These are phyloP conservation scores for Patella pellucida DNA, from an alignment of 2,888 invertebrate species.

Conservation along the genomic window DNA sequence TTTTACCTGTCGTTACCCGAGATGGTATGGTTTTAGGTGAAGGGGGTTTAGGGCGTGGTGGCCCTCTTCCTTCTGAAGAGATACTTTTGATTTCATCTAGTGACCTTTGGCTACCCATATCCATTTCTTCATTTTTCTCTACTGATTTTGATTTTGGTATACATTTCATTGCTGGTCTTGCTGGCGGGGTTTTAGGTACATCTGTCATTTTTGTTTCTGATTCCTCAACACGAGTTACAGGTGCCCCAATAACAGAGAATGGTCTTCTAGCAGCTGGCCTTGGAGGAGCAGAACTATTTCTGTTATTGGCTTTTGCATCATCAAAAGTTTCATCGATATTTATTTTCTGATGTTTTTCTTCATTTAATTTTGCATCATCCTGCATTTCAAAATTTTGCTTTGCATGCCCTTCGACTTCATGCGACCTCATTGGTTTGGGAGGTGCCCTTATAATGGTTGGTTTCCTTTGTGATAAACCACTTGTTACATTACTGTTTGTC, in stretches of 20 bases:
- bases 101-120: not conserved
- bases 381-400: too few species aligned
- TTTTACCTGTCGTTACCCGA: slow-evolving; percentile 8
- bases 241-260: too few species aligned
- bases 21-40: slow-evolving; percentile 36
- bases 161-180: not conserved
- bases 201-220: not conserved
- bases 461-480: slow-evolving; percentile 30
- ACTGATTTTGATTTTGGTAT: not conserved
- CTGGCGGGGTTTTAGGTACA: not conserved
- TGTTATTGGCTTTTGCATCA: slow-evolving; percentile 20
- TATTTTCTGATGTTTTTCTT: too few species aligned
- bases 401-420: not conserved
- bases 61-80: not conserved
- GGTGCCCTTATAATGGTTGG: slow-evolving; percentile 50
- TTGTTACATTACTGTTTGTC: not conserved
- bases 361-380: too few species aligned
- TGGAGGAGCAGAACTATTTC: not conserved
- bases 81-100: not conserved
- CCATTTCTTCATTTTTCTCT: not conserved
- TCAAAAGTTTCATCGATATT: slow-evolving; percentile 11
- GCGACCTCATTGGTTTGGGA: slow-evolving; percentile 24
- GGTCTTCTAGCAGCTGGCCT: not conserved
- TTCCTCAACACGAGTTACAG: not conserved
- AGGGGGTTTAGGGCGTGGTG: slow-evolving; percentile 23